Conservation (phyloP, 1,140 invertebrate genomes). For the Neodiprion fabricii region DNA sequence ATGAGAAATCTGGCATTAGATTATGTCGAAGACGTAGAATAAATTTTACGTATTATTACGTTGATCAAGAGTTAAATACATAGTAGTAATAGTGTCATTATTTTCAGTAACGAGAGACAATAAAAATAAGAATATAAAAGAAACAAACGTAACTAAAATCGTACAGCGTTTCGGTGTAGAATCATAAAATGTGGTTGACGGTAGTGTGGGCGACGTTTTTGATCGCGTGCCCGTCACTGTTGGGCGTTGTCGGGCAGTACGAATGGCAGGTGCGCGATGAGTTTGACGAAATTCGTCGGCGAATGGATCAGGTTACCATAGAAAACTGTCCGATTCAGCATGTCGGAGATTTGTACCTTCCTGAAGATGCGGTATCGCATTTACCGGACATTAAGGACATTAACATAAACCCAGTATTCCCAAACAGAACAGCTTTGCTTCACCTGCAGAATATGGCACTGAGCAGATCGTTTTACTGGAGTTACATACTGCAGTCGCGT, state of each 20-base stretch:
- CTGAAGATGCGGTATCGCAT: slow-evolving; percentile 85
- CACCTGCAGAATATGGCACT: slow-evolving; percentile 97
- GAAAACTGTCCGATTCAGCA: slow-evolving; percentile 92
- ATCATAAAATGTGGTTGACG: not conserved
- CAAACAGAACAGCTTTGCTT: slow-evolving; percentile 90
- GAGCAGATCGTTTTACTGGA: slow-evolving; percentile 94
- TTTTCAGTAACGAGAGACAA: too few species aligned
- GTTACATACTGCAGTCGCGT: slow-evolving; percentile 91
- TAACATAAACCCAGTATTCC: slow-evolving; percentile 93
- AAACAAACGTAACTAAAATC: too few species aligned
- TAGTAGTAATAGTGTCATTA: too few species aligned
- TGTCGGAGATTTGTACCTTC: slow-evolving; percentile 83
- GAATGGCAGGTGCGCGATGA: slow-evolving; percentile 88
- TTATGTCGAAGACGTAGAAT: too few species aligned
- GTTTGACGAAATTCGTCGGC: slow-evolving; percentile 85
- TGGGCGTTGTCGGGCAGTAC: slow-evolving; percentile 82
- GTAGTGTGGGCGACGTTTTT: not conserved
- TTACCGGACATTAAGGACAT: slow-evolving; percentile 94
- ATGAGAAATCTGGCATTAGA: too few species aligned
- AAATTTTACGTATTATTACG: too few species aligned
- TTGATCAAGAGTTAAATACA: too few species aligned
- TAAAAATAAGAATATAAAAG: too few species aligned
- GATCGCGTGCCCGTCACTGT: slow-evolving; percentile 50
- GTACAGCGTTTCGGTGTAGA: too few species aligned
- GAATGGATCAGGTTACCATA: slow-evolving; percentile 79